These are phyloP conservation scores for Tribolium madens DNA, from an alignment of 1,140 invertebrate genomes.

Conservation along the genomic window DNA sequence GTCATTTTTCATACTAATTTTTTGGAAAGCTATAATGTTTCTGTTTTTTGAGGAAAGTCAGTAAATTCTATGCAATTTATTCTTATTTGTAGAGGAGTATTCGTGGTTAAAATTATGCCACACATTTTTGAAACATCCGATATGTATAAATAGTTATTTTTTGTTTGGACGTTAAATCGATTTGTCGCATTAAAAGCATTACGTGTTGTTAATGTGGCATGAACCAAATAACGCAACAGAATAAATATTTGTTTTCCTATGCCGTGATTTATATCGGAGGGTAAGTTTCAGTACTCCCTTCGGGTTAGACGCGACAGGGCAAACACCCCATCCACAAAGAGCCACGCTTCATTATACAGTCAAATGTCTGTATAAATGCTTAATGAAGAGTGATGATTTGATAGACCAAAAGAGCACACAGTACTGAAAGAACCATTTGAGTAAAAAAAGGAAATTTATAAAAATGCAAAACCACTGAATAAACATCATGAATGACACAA, in stretches of 20 bases:
- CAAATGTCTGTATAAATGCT: slow-evolving; percentile 64
- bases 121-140: no score
- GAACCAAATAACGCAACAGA: neutral
- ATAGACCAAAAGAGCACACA: slow-evolving; percentile 43
- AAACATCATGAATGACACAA: slow-evolving; percentile 5
- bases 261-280: slow-evolving; percentile 58
- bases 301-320: slow-evolving; percentile 49
- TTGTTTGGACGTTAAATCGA: neutral
- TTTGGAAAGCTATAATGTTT: no score
- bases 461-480: slow-evolving; percentile 13
- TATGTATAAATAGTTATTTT: no score
- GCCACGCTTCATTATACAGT: slow-evolving; percentile 63
- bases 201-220: neutral
- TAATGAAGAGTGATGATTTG: slow-evolving; percentile 66
- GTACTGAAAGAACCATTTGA: neutral
- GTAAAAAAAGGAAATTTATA: slow-evolving; percentile 2
- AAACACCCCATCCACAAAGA: slow-evolving; percentile 55
- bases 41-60: no score
- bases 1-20: no score
- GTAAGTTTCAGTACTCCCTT: slow-evolving; percentile 57
- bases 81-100: no score
- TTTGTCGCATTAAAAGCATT: neutral
- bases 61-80: no score
- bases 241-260: slow-evolving; percentile 19
- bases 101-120: no score